Evolutionary conservation across 2,888 invertebrate genomes (phyloP).

Genomic region (Dugesia japonica): DNA sequence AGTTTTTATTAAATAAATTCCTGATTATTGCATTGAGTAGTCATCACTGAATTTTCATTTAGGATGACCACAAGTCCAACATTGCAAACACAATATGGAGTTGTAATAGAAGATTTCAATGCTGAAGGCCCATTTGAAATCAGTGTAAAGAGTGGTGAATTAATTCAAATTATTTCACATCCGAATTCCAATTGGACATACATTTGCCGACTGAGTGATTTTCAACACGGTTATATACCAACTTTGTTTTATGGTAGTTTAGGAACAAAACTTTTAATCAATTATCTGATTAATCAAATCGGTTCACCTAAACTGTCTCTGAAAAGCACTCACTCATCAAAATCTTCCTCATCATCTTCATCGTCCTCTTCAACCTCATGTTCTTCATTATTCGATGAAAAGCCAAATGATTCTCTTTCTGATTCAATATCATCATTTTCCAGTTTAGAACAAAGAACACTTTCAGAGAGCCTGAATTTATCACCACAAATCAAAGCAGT

Average conservation of each 20-base stretch:
- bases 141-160: not conserved
- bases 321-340: not conserved
- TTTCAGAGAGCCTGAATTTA: not conserved
- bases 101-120: not conserved
- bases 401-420: not conserved
- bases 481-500: not conserved
- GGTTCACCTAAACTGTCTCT: not conserved
- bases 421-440: not conserved
- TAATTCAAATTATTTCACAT: not conserved
- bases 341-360: not conserved
- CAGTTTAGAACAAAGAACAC: not conserved
- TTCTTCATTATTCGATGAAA: not conserved
- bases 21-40: no score
- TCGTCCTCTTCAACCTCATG: not conserved
- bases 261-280: not conserved
- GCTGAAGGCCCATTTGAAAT: constrained; percentile 9
- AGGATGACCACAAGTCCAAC: not conserved
- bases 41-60: not conserved
- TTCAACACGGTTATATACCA: not conserved
- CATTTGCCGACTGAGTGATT: constrained; percentile 1
- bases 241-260: not conserved
- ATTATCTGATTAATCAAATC: not conserved
- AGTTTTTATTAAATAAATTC: no score
- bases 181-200: not conserved
- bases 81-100: not conserved